Conservation (phyloP, 1,140 invertebrate genomes). For the Cecropterus lyciades region DNA sequence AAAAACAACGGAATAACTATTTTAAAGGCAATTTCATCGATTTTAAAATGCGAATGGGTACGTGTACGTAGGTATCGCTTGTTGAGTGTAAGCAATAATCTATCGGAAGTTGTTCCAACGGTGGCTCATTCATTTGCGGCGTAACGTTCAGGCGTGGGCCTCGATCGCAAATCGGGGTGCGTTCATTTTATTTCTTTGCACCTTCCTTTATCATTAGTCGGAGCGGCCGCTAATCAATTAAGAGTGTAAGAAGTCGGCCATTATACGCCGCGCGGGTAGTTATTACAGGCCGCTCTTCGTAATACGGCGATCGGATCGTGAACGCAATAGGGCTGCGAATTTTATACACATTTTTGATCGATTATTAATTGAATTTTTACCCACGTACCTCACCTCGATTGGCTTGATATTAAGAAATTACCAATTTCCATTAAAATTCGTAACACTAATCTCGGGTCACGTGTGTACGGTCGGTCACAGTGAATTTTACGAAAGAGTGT, state of each 20-base stretch:
- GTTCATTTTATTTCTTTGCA: slow-evolving; percentile 80
- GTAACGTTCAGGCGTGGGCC: slow-evolving; percentile 60
- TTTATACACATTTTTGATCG: slow-evolving; percentile 74
- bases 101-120: slow-evolving; percentile 31
- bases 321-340: slow-evolving; percentile 80
- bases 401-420: slow-evolving; percentile 30
- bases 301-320: slow-evolving; percentile 81
- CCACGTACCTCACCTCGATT: slow-evolving; percentile 10
- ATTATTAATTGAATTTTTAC: slow-evolving; percentile 75
- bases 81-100: slow-evolving; percentile 17
- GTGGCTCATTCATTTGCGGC: slow-evolving; percentile 46
- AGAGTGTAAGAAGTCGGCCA: slow-evolving; percentile 82
- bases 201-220: slow-evolving; percentile 82
- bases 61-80: too few species aligned
- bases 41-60: too few species aligned
- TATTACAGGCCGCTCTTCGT: slow-evolving; percentile 78
- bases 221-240: slow-evolving; percentile 83
- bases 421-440: slow-evolving; percentile 33
- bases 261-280: slow-evolving; percentile 77
- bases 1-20: slow-evolving; percentile 26
- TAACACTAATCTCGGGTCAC: slow-evolving; percentile 26
- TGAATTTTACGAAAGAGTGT: slow-evolving; percentile 72
- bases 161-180: slow-evolving; percentile 70
- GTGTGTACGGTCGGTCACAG: slow-evolving; percentile 43
- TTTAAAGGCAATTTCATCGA: too few species aligned